phyloP scores from a whole-genome alignment of 2,888 invertebrate genomes.

The Microctonus hyperodae region DNA sequence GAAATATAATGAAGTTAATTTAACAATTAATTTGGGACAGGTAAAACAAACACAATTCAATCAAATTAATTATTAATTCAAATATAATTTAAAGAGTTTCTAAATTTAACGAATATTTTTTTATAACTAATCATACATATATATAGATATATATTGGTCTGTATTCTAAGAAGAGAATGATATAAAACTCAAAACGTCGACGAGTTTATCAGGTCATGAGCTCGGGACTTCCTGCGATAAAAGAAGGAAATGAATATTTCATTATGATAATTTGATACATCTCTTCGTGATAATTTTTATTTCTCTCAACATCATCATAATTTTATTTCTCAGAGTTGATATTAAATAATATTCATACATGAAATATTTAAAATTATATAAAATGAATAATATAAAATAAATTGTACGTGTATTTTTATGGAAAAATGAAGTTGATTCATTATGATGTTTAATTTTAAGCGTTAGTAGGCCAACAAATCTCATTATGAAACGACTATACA shows the following conservation, averaged over 20 bases:
- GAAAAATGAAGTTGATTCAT: no score
- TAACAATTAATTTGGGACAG: conserved; percentile 97
- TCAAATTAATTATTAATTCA: no score
- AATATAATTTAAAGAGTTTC: no score
- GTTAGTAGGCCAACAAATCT: neutral
- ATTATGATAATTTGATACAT: conserved; percentile 23
- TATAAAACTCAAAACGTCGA: conserved; percentile 8
- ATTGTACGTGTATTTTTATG: no score
- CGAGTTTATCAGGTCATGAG: conserved; percentile 48
- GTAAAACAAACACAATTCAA: conserved; percentile 66
- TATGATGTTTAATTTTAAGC: neutral
- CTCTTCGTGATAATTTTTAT: neutral
- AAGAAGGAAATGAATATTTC: conserved; percentile 47
- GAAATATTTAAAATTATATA: neutral
- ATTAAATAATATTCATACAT: no score
- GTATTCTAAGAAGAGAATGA: neutral
- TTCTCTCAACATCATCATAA: no score
- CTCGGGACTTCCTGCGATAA: conserved; percentile 50
- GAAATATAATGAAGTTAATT: conserved; percentile 96
- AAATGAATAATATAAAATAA: neutral
- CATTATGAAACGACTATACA: conserved; percentile 15
- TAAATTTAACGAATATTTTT: no score
- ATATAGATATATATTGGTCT: no score
- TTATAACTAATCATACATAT: no score
- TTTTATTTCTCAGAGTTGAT: no score